Evolutionary conservation across 1,140 invertebrate genomes (phyloP), one percentile per base, ranked within the genome.

Genomic region (Diorhabda sublineata): DNA sequence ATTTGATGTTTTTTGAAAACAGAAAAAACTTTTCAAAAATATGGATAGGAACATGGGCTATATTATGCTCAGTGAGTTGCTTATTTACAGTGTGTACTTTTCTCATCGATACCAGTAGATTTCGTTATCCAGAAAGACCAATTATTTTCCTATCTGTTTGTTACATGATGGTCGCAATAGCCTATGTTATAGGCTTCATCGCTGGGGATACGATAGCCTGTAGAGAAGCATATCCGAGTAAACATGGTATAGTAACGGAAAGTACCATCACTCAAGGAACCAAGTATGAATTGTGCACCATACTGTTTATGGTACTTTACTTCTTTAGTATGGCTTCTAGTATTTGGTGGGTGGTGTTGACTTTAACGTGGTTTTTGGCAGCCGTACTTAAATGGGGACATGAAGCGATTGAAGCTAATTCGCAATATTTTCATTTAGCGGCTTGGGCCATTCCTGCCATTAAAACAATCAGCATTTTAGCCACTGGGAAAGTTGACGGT

Each of bases 381-480:
- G 97, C 97, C 64, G 96, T 96, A n/a, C 87, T 98, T 66, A 98
- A 99, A 85, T 99, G 98, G 98, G 96, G 97, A 11, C 95, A 98
- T 81, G 98, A 99, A 85, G 97, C 97, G 9, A 98, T 99, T 77
- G 96, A 98, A 84, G 93, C 94, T 58, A 96, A 98, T 82, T 96
- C 95, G 1, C 96, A 98, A 80, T 97, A 98, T 81, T 99, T 99
- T 83, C 98, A 99, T 87, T 84, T 98, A 70, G 91, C 93, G 60
- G 96, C 97, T 26, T 99, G 98, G 98, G 94, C 91, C 64, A 89
- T 94, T 11, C 92, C 93, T 60, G 93, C 92, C 58, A 85, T 96
- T 47, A 94, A 97, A 80, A 96, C 94, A 64, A 92, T 96, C 73
- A 93, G 92, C 52, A 94, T 98, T 74, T 83, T 98, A 67, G 95